Evolutionary conservation across 2,888 invertebrate species (phyloP), one percentile per base, ranked within the genome.

Genomic region (Lasius platythorax): DNA sequence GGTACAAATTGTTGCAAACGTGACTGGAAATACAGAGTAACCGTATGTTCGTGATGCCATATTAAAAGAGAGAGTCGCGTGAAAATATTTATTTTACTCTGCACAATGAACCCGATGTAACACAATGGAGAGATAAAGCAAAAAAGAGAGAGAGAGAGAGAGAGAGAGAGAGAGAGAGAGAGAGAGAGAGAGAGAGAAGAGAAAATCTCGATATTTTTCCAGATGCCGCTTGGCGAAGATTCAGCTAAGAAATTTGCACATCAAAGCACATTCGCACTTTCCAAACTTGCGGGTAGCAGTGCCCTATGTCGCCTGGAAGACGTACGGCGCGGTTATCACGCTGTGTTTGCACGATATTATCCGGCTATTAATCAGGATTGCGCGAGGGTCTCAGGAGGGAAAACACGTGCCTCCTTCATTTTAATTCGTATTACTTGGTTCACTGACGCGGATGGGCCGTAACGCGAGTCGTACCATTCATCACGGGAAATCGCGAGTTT

Each of bases 291-390:
- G 76, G 23, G 66, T 74, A 75, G 74, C 81, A 81, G 68, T 70
- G 86, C 72, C 68, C 72, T 67, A 74, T 64, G 85, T 87, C 87
- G 73, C 76, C 23, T n/a, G 83, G 83, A 91, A 91, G 92, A 93
- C 89, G 88, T 88, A 93, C 88, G 85, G 88, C 85, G 75, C 50
- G 89, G 87, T 88, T 91, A 90, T 91, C 85, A 28, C 28, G 89
- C 89, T 79, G 87, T 92, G 92, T 92, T 93, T 92, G 92, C 91
- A 92, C 91, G 92, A 93, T 91, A 93, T 93, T 93, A 93, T 92
- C 92, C 93, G 81, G 88, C 92, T 91, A 93, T 94, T 93, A 93
- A 93, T 94, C 93, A 94, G 92, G 93, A 93, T 93, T 92, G 92
- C 85, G 85, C 87, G 81, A 83, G 85, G 43, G 67, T 37, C 50